Base-by-base conservation (phyloP, 2,888 invertebrate genomes). In the Vesta saturnalis region DNA sequence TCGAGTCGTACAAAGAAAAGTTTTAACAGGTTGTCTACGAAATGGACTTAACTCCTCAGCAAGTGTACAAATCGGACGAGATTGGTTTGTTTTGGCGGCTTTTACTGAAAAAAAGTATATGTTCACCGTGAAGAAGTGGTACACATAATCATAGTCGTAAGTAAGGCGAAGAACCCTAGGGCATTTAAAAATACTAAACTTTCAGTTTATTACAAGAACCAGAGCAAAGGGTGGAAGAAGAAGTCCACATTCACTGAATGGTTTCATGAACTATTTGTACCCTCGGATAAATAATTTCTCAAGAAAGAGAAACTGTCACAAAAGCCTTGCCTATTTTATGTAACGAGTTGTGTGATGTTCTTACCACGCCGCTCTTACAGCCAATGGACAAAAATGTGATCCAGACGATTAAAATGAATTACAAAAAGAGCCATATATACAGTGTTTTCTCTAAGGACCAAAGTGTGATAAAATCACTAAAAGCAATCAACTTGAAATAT, bases 271-370 rank as follows among this genome's bases (percentile, higher is more conserved):
- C 61, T 54, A n/a, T n/a, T n/a, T n/a, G n/a, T n/a, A n/a, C n/a
- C n/a, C n/a, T n/a, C n/a, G n/a, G n/a, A n/a, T n/a, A n/a, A n/a
- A n/a, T n/a, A n/a, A n/a, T n/a, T n/a, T n/a, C n/a, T n/a, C n/a
- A n/a, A n/a, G n/a, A n/a, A 22, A 10, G 12, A 39, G 12, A 59
- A 39, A 23, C 64, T 60, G 0, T 22, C 54, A 0, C 30, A 19
- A 58, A 56, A 56, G 61, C 52, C 10, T 21, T 71, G 19, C 55
- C 72, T 35, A 23, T 73, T 8, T 30, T 69, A 10, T 64, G 72
- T 46, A 63, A 63, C 43, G 10, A 2, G 5, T 43, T 12, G 2
- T 4, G 43, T n/a, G n/a, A n/a, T n/a, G n/a, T n/a, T n/a, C n/a
- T n/a, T n/a, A n/a, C n/a, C n/a, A 30, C 30, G 15, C 15, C 30